phyloP scores from a whole-genome alignment of 2,888 invertebrate species.

The Idaea straminata region DNA sequence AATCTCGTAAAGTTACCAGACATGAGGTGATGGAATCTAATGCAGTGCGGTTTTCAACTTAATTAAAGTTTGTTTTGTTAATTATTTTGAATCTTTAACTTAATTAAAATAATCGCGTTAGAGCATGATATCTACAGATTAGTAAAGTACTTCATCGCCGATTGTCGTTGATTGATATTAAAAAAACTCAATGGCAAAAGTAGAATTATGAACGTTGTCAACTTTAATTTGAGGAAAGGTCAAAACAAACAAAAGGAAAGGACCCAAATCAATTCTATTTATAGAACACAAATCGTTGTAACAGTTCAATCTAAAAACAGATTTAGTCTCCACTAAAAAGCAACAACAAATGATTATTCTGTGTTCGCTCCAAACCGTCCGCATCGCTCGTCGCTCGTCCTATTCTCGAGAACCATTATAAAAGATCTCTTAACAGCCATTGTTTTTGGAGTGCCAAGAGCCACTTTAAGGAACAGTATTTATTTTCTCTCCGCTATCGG shows the following conservation, averaged over 20 bases:
- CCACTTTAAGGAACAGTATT: constrained; percentile 55
- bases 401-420: constrained; percentile 35
- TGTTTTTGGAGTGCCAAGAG: constrained; percentile 45
- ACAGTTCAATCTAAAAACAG: not conserved
- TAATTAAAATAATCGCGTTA: too few species aligned
- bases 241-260: not conserved
- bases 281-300: not conserved
- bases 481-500: constrained; percentile 46
- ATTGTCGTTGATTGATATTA: too few species aligned
- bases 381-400: constrained; percentile 16
- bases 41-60: not conserved
- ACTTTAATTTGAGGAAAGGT: not conserved
- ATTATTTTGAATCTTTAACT: not conserved
- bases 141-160: too few species aligned
- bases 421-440: constrained; percentile 38
- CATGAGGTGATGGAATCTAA: not conserved
- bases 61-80: not conserved
- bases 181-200: too few species aligned
- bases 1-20: constrained; percentile 1
- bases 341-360: not conserved
- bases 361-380: constrained; percentile 11
- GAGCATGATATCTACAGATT: too few species aligned
- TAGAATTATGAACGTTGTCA: not conserved
- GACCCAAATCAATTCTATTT: not conserved
- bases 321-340: not conserved